Percentiles rank a stretch among this genome's conserved stretches.
These are phyloP conservation scores for Phainopepla nitens DNA, from an alignment of 2,113 vertebrate genomes.

Conservation along the genomic window DNA sequence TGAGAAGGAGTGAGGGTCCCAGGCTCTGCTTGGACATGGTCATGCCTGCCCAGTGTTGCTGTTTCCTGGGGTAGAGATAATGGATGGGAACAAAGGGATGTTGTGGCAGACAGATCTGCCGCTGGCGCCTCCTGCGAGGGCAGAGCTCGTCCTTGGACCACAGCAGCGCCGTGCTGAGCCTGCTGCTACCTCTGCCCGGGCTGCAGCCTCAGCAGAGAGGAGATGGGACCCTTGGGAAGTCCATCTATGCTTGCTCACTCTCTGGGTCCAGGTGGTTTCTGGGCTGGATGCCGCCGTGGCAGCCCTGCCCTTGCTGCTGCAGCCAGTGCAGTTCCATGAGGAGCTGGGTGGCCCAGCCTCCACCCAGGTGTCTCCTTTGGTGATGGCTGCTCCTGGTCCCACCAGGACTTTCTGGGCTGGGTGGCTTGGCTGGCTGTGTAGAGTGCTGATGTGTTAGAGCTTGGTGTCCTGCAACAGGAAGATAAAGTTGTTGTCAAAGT, in stretches of 20 bases:
- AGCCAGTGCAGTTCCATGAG: background rate
- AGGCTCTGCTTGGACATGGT: background rate
- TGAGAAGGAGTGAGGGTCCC: fast-evolving
- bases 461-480: background rate
- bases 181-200: background rate
- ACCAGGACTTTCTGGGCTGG: background rate
- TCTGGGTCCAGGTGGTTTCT: background rate
- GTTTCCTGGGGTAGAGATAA: background rate
- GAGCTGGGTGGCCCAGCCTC: background rate
- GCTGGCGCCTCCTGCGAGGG: background rate
- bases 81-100: background rate
- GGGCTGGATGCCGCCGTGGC: background rate
- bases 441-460: background rate
- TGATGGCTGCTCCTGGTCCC: background rate
- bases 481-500: background rate
- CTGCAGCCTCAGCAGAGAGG: background rate
- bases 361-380: fast-evolving
- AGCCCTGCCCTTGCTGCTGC: background rate
- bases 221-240: background rate
- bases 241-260: background rate
- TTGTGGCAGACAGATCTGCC: background rate
- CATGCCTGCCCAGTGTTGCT: background rate
- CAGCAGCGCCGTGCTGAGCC: fast-evolving
- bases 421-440: background rate
- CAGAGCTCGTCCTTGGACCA: background rate